Conservation (phyloP, 2,888 invertebrate genomes). For the Gymnoscelis rufifasciata region DNA sequence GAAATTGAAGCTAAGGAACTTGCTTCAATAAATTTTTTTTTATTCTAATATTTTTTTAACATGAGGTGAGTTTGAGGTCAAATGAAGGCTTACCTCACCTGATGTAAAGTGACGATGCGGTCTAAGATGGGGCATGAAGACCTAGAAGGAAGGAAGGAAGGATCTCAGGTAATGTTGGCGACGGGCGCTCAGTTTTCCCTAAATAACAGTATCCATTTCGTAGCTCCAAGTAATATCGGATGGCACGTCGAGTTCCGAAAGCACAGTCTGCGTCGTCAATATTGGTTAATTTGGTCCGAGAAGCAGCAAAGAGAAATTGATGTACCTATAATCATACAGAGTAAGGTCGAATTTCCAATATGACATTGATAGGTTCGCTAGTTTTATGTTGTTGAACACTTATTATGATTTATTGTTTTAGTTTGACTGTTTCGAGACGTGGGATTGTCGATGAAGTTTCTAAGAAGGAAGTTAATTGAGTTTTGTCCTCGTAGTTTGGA, state of each 20-base stretch:
- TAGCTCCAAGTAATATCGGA: slow-evolving; percentile 32
- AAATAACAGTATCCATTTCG: slow-evolving; percentile 19
- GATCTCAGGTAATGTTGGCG: too few species aligned
- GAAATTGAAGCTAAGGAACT: too few species aligned
- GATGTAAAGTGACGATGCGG: too few species aligned
- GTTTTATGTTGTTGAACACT: neutral
- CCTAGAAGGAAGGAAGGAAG: too few species aligned
- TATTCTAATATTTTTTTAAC: too few species aligned
- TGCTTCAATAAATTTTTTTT: too few species aligned
- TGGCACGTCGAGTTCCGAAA: slow-evolving; percentile 37
- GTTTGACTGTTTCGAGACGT: neutral
- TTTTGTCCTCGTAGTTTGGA: too few species aligned
- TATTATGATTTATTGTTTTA: slow-evolving; percentile 3
- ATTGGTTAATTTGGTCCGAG: slow-evolving; percentile 56
- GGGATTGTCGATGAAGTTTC: neutral
- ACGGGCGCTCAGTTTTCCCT: too few species aligned
- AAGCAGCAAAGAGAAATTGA: slow-evolving; percentile 23
- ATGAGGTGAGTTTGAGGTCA: too few species aligned
- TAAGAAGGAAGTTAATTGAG: neutral
- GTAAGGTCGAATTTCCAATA: slow-evolving; percentile 4
- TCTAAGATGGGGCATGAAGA: too few species aligned
- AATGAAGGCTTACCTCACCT: too few species aligned
- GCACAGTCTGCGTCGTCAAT: slow-evolving; percentile 55
- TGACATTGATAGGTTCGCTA: slow-evolving; percentile 4
- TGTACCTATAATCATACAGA: slow-evolving; percentile 1